Evolutionary conservation across 2,888 invertebrate species (phyloP), one percentile per base, ranked within the genome.

Genomic region (Alviniconcha strummeri): DNA sequence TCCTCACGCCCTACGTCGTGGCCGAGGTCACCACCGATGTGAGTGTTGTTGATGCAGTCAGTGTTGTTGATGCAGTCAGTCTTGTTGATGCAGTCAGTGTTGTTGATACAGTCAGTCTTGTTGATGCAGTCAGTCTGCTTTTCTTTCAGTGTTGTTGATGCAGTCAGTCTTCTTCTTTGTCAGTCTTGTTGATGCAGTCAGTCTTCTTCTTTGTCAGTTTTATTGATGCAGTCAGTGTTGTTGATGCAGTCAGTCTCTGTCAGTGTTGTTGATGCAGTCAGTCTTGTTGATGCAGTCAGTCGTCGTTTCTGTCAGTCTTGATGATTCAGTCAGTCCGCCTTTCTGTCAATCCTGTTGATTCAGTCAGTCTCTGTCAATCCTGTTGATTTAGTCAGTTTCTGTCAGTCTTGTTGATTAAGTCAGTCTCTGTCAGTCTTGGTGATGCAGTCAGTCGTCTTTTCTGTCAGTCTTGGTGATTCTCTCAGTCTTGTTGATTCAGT

Each of bases 1-100:
- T 89, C 54, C 11, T 89, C 11, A 83, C 89, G 5, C 88, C 89
- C 4, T 87, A 85, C 52, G 78, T 87, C 54, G 88, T 89, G 15
- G 86, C 87, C 5, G 83, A 81, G 13, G 52, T 89, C n/a, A 89
- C 89, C 11, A 81, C 52, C 36, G 85, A 87, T 82, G 87, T 87
- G 80, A 84, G 85, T 85, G 1, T 15, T 60, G 55, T 57, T 15
- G 36, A 6, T n/a, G 11, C 17, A 0, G 69, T 56, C 17, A n/a
- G 71, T 55, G 5, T 8, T n/a, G n/a, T n/a, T 4, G n/a, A 13
- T 11, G n/a, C n/a, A n/a, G 36, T 36, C 36, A 36, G 36, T 36
- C 36, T 36, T 36, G 36, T 36, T 36, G 36, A n/a, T n/a, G n/a
- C n/a, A n/a, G n/a, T n/a, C n/a, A n/a, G n/a, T n/a, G n/a, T n/a